These are phyloP conservation scores for Sebastes vulpes DNA, from an alignment of 2,797 vertebrate species.

Conservation along the genomic window DNA sequence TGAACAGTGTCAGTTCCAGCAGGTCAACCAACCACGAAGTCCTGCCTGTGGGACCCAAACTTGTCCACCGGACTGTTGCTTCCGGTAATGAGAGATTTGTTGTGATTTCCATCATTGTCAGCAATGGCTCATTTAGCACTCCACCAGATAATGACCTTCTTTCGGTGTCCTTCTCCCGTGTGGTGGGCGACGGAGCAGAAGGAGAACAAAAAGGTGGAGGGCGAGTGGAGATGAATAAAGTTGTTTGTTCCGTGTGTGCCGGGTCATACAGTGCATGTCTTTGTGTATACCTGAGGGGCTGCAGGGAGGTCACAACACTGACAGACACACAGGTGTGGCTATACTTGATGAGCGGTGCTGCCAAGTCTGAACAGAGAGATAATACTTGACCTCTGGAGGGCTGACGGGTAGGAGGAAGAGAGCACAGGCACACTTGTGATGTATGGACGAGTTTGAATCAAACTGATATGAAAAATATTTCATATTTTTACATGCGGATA, in stretches of 20 bases:
- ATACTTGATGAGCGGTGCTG: constrained; percentile 45
- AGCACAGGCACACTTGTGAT: background rate
- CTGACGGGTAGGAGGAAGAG: background rate
- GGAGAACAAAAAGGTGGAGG: constrained; percentile 22
- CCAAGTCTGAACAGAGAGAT: constrained; percentile 56
- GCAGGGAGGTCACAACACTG: constrained; percentile 48
- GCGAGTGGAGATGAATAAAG: constrained; percentile 67
- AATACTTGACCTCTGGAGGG: constrained; percentile 39
- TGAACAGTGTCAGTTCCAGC: constrained; percentile 59
- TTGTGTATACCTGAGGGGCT: constrained; percentile 50
- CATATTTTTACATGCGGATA: too few species aligned
- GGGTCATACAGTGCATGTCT: constrained; percentile 60
- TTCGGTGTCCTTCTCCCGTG: constrained; percentile 30
- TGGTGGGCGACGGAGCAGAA: background rate
- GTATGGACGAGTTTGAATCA: too few species aligned
- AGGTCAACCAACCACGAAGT: constrained; percentile 61
- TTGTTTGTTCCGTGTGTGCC: constrained; percentile 61
- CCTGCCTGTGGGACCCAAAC: constrained; percentile 11
- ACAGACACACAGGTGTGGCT: constrained; percentile 76
- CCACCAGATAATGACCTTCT: constrained; percentile 43
- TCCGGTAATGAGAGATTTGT: constrained; percentile 68
- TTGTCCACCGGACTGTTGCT: constrained; percentile 34
- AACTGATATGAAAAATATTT: too few species aligned
- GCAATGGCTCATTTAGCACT: constrained; percentile 45
- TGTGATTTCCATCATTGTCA: constrained; percentile 64